Evolutionary conservation across 2,113 vertebrate species (phyloP), one percentile per base, ranked within the genome.

Genomic region (Sigmodon hispidus): DNA sequence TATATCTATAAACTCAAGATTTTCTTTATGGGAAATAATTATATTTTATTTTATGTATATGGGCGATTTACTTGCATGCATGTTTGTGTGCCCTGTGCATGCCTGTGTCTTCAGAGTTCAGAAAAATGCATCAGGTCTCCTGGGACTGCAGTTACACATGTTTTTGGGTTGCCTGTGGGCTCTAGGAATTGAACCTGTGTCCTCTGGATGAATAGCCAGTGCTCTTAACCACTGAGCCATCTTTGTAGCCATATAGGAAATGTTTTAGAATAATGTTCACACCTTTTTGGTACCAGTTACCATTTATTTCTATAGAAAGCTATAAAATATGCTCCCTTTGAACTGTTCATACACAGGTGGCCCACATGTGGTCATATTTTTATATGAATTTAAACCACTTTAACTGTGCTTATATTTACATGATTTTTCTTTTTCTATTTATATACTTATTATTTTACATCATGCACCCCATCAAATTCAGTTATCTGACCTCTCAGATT

Each of bases 231-330:
- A 76, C 13, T 72, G 13, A 48, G 5, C 5, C 45, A 76, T 48
- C 13, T 76, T 50, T 76, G 11, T 76, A 48, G 73, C 26, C 45
- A 48, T 76, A 76, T 48, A 31, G 26, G 29, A 76, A 48, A 76
- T 75, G 48, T 17, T 79, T 89, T 95, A 67, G 65, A 15, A 67
- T 67, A 85, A 75, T 94, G 67, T 69, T 55, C n/a, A n/a, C n/a
- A n/a, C n/a, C n/a, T n/a, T n/a, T n/a, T n/a, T n/a, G n/a, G n/a
- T n/a, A n/a, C n/a, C n/a, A n/a, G n/a, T n/a, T n/a, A n/a, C n/a
- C n/a, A n/a, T n/a, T n/a, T n/a, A n/a, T n/a, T n/a, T n/a, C n/a
- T n/a, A n/a, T n/a, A n/a, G n/a, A n/a, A n/a, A n/a, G n/a, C n/a
- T n/a, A n/a, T n/a, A n/a, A n/a, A n/a, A n/a, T n/a, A n/a, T n/a